Evolutionary conservation across 1,140 invertebrate species (phyloP).

Genomic region (Drosophila melanica): DNA sequence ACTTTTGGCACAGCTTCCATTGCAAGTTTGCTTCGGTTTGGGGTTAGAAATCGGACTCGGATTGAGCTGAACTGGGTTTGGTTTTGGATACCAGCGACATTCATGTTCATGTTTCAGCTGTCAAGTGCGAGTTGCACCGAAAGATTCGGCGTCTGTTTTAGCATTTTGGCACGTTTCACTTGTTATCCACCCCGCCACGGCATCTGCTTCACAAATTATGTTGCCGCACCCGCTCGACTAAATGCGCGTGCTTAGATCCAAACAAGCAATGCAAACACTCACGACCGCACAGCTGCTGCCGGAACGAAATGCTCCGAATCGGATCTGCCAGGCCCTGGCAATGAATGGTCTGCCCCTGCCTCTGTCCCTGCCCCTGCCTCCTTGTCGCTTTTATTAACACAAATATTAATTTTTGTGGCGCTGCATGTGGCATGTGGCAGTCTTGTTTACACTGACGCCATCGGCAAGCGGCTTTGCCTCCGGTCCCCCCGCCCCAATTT

Average conservation of each 20-base stretch:
- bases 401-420: conserved; percentile 81
- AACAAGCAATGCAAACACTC: conserved; percentile 80
- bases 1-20: conserved; percentile 75
- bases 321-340: conserved; percentile 15
- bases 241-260: conserved; percentile 73
- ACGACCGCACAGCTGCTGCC: conserved; percentile 75
- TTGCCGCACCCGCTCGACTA: conserved; percentile 42
- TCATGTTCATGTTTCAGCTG: conserved; percentile 23
- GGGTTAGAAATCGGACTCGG: conserved; percentile 5
- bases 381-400: conserved; percentile 75
- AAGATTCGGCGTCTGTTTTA: conserved; percentile 58
- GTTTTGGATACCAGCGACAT: conserved; percentile 13
- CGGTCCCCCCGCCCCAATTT: neutral
- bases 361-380: conserved; percentile 8
- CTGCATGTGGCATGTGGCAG: conserved; percentile 73
- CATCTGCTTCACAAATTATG: conserved; percentile 18
- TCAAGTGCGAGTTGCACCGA: conserved; percentile 21
- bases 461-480: conserved; percentile 33
- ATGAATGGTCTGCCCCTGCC: neutral
- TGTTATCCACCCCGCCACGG: conserved; percentile 37
- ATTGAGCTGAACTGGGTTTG: conserved; percentile 3
- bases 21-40: conserved; percentile 35
- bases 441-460: conserved; percentile 76
- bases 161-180: conserved; percentile 72
- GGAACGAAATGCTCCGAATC: conserved; percentile 27